phyloP scores from a whole-genome alignment of 2,113 vertebrate genomes.

The Silurus glanis region DNA sequence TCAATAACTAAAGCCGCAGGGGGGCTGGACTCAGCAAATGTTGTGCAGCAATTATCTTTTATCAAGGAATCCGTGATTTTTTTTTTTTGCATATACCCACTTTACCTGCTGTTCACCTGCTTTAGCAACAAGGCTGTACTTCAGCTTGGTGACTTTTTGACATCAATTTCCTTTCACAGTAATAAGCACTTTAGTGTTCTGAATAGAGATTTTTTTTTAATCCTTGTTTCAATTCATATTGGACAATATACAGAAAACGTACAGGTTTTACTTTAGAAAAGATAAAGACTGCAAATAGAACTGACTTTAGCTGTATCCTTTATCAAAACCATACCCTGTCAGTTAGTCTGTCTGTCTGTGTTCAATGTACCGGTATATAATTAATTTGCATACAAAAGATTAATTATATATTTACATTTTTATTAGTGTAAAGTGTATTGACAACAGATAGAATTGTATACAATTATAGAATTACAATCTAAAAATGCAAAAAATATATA shows the following conservation, averaged over 20 bases:
- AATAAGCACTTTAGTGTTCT: neutral
- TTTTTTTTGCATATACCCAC: neutral
- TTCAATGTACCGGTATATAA: neutral
- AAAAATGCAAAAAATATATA: neutral
- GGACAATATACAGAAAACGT: neutral
- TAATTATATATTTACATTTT: neutral
- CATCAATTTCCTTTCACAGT: neutral
- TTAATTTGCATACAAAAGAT: neutral
- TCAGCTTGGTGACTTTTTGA: neutral
- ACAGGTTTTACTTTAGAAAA: neutral
- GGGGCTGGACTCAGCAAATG: neutral
- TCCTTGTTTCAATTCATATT: neutral
- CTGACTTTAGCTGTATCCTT: too few relatives aligned
- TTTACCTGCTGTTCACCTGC: neutral
- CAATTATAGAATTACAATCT: neutral
- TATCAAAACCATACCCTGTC: too few relatives aligned
- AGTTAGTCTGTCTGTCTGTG: neutral
- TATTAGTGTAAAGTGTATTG: neutral
- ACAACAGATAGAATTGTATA: neutral
- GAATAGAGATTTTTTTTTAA: neutral
- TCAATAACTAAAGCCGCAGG: neutral
- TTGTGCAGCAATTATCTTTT: slow-evolving; percentile 7
- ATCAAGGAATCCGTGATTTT: neutral
- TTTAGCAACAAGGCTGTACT: neutral
- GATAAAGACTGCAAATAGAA: too few relatives aligned